Base-by-base conservation (phyloP, 2,888 invertebrate species). In the Aricia artaxerxes region DNA sequence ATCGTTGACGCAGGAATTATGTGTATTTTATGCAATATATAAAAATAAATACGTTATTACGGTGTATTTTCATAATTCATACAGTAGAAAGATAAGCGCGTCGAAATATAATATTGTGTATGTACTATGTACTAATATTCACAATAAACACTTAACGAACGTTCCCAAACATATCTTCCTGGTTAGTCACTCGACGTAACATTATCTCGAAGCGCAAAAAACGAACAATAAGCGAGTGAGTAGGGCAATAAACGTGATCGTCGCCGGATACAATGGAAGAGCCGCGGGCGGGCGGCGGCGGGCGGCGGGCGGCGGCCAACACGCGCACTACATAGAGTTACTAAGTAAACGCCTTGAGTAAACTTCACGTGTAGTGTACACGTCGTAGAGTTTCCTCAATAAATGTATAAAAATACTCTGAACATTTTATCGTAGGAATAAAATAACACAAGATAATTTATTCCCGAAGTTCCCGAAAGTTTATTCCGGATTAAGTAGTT, bases 81-180 rank as follows among this genome's bases (percentile, higher is more conserved):
- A 69, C 31, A 69, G 24, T 31, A 35, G 13, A 35, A 35, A 69
- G 64, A 69, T 69, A 69, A 69, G 9, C 24, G 7, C 6, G 24
- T 16, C 38, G 69, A 31, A 35, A 69, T 69, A 69, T 69, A 16
- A 69, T 16, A 35, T 13, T 35, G 0, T 24, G 24, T 24, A 24
- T 24, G 24, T 24, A 24, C 24, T 24, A 24, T 24, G 24, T 24
- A 69, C 69, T 69, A 35, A 69, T 69, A 69, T 69, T 69, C 5
- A 38, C 69, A 69, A 69, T 69, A 69, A 69, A 35, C 69, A 69
- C 69, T 69, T 38, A 69, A 69, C 35, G 2, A 69, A 69, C 35
- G 13, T 69, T 69, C 69, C 35, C 69, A 69, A 69, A 69, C 35
- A 69, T 69, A 69, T 69, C 31, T 69, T 69, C 69, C 69, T 38